Evolutionary conservation across 1,140 invertebrate species (phyloP).

Genomic region (Gonatopus flavifemur): DNA sequence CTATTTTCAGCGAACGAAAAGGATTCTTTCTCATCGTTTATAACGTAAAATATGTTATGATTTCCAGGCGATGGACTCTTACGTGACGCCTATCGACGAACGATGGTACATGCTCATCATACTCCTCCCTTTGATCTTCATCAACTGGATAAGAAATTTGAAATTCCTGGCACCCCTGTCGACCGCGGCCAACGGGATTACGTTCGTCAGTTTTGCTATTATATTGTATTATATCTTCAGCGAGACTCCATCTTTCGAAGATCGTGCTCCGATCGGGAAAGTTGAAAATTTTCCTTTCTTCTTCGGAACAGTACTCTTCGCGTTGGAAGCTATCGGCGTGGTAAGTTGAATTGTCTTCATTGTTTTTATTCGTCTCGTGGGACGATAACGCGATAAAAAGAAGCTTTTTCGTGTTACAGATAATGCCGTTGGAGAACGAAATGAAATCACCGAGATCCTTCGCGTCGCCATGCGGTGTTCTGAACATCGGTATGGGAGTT

Average conservation of each 20-base stretch:
- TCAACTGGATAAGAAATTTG: conserved; percentile 73
- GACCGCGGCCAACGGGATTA: conserved; percentile 70
- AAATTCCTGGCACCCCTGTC: conserved; percentile 76
- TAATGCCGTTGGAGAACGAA: conserved; percentile 82
- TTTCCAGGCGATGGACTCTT: conserved; percentile 34
- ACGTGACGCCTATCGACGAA: conserved; percentile 49
- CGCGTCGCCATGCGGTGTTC: conserved; percentile 69
- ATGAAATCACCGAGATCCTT: conserved; percentile 78
- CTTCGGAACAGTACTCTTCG: conserved; percentile 77
- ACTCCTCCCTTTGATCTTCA: conserved; percentile 68
- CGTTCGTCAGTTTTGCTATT: conserved; percentile 67
- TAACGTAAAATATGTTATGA: no score
- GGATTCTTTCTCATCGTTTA: no score
- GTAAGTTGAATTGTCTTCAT: conserved; percentile 24
- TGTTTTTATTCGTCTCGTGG: neutral
- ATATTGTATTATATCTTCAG: conserved; percentile 71
- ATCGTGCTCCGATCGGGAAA: conserved; percentile 56
- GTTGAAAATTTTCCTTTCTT: conserved; percentile 63
- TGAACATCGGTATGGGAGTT: conserved; percentile 75
- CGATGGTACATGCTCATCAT: conserved; percentile 67
- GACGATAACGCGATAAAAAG: neutral
- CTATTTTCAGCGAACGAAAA: no score
- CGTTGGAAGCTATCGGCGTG: conserved; percentile 74
- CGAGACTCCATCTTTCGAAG: conserved; percentile 57
- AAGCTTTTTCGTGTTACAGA: conserved; percentile 57